Percentiles rank a stretch among this genome's conserved stretches.
Evolutionary conservation across 1,140 invertebrate genomes (phyloP).

Genomic region (Orius insidiosus): DNA sequence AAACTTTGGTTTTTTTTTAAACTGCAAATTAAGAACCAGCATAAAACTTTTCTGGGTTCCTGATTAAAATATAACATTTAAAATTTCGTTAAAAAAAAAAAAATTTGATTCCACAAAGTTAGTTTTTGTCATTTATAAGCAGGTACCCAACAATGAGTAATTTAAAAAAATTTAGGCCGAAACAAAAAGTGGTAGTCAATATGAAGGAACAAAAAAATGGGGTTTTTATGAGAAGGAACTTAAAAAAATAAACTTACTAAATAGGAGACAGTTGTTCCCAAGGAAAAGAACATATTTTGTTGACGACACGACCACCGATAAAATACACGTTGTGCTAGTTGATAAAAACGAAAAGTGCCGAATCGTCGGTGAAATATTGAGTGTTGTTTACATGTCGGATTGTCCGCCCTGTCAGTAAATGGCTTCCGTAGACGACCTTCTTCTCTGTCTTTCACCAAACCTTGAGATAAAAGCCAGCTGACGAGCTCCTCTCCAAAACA

Average conservation of each 20-base stretch:
- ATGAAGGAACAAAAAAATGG: not conserved
- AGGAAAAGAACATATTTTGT: not conserved
- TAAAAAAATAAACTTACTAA: not conserved
- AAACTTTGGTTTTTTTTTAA: not conserved
- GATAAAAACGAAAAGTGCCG: conserved; percentile 12
- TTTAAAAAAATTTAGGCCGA: not conserved
- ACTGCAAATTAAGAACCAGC: too few species aligned
- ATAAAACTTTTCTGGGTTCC: not conserved
- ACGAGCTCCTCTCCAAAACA: conserved; percentile 74
- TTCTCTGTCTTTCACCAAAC: conserved; percentile 49
- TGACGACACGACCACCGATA: not conserved
- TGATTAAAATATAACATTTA: not conserved
- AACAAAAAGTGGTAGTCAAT: not conserved
- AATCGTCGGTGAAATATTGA: conserved; percentile 47
- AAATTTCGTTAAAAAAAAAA: not conserved
- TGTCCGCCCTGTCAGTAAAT: conserved; percentile 64
- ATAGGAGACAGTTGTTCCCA: not conserved
- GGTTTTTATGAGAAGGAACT: not conserved
- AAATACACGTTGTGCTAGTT: conserved; percentile 9
- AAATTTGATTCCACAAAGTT: not conserved
- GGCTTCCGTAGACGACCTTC: conserved; percentile 71
- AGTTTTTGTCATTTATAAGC: too few species aligned
- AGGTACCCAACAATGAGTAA: not conserved
- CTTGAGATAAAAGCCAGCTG: conserved; percentile 67
- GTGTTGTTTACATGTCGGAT: conserved; percentile 63